Percentiles rank a stretch among this genome's conserved stretches.
These are phyloP conservation scores for Dolichallabes microphthalmus DNA, from an alignment of 2,113 vertebrate species.

Conservation along the genomic window DNA sequence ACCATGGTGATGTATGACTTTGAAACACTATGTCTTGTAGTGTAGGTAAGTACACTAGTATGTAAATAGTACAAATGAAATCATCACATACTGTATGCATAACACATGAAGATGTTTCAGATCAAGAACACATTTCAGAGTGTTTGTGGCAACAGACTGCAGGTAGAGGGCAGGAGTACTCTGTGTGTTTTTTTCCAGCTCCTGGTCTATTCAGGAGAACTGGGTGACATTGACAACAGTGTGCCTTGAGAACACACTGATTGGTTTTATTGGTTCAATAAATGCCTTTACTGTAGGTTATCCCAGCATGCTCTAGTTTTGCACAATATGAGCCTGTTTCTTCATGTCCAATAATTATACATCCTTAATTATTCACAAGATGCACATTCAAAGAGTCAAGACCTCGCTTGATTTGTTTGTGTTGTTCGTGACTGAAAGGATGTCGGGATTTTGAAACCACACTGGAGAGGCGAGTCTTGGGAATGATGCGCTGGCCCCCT, in stretches of 20 bases:
- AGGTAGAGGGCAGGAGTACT: conserved; percentile 49
- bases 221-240: not conserved
- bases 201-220: not conserved
- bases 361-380: conserved; percentile 40
- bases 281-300: conserved; percentile 16
- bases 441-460: not conserved
- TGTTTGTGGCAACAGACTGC: conserved; percentile 8
- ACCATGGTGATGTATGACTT: not conserved
- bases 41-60: not conserved
- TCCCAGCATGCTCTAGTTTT: conserved; percentile 17
- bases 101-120: not conserved
- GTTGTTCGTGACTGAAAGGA: not conserved
- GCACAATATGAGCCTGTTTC: conserved; percentile 9
- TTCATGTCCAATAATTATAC: conserved; percentile 28
- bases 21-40: not conserved
- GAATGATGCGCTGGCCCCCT: not conserved
- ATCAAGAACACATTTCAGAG: not conserved
- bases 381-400: not conserved
- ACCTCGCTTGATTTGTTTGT: not conserved
- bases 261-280: conserved; percentile 33
- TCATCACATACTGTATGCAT: not conserved
- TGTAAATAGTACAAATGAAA: not conserved
- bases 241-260: not conserved
- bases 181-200: conserved; percentile 15
- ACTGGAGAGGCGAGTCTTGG: not conserved